Evolutionary conservation across 2,113 vertebrate genomes (phyloP).

Genomic region (Phalacrocorax brasilianus): DNA sequence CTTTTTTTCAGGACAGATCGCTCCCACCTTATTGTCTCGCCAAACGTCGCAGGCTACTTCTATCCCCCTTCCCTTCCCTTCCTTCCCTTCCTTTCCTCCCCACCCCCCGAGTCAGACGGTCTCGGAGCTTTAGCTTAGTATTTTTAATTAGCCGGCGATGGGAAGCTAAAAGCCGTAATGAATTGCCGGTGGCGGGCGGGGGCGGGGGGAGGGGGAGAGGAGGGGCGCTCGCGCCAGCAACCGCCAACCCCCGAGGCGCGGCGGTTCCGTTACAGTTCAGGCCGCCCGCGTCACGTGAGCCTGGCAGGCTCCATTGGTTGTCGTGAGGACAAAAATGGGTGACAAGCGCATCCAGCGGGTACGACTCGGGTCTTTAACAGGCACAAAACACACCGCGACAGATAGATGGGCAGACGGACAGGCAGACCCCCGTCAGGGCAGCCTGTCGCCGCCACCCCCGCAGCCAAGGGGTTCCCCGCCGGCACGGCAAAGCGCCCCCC

Average conservation of each 20-base stretch:
- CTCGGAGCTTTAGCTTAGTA: too few relatives aligned
- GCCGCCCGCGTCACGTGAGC: constrained; percentile 79
- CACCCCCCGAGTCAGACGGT: too few relatives aligned
- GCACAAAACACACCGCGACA: background rate
- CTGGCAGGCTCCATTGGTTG: constrained; percentile 78
- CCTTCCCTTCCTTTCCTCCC: background rate
- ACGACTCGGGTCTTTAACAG: constrained; percentile 63
- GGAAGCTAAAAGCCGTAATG: too few relatives aligned
- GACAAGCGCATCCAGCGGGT: constrained; percentile 74
- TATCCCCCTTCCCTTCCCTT: too few relatives aligned
- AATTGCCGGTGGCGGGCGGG: too few relatives aligned
- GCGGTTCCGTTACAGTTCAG: constrained; percentile 79
- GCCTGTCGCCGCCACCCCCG: background rate
- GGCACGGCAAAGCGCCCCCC: background rate
- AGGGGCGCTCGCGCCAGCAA: constrained; percentile 64
- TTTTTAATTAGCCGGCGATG: too few relatives aligned
- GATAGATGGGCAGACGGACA: too few relatives aligned
- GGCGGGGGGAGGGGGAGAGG: background rate
- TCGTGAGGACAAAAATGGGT: constrained; percentile 77
- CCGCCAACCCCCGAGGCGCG: constrained; percentile 76
- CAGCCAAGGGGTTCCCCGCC: background rate
- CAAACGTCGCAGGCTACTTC: too few relatives aligned
- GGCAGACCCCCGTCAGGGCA: background rate
- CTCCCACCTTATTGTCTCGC: too few relatives aligned
- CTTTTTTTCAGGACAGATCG: too few relatives aligned